phyloP scores from a whole-genome alignment of 2,113 vertebrate species.

The Corythoichthys intestinalis region DNA sequence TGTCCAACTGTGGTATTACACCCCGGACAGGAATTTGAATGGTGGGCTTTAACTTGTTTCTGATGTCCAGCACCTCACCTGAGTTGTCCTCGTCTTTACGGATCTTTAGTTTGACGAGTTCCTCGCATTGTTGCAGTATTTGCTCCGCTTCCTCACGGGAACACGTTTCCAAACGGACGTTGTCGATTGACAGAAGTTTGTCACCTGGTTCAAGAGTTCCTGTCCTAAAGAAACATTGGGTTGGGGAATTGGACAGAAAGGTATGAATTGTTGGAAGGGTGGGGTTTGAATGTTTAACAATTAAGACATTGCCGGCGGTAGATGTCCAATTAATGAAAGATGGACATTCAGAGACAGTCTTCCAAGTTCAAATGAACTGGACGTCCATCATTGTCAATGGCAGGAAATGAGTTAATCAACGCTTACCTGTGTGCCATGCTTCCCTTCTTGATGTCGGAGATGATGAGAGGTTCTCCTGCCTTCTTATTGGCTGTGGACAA shows the following conservation, averaged over 20 bases:
- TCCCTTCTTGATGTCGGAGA: conserved; percentile 96
- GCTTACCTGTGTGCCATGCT: conserved; percentile 89
- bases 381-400: too few relatives aligned
- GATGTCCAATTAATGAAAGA: too few relatives aligned
- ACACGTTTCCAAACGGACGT: conserved; percentile 88
- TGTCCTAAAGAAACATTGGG: conserved; percentile 70
- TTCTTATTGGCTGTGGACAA: conserved; percentile 82
- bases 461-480: conserved; percentile 88
- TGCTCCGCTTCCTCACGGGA: conserved; percentile 91
- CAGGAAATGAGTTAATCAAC: neutral
- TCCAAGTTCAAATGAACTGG: too few relatives aligned
- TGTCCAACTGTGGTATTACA: conserved; percentile 12
- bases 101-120: conserved; percentile 94
- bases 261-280: too few relatives aligned
- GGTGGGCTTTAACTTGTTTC: too few relatives aligned
- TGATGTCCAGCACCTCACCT: conserved; percentile 70
- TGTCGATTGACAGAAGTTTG: conserved; percentile 94
- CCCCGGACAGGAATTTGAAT: too few relatives aligned
- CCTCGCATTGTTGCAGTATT: conserved; percentile 91
- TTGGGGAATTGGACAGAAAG: too few relatives aligned
- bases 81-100: conserved; percentile 98
- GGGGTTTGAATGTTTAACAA: too few relatives aligned
- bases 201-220: conserved; percentile 93
- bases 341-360: too few relatives aligned
- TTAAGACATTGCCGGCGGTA: too few relatives aligned